Percentiles rank a stretch among this genome's conserved stretches.
Evolutionary conservation across 2,797 vertebrate genomes (phyloP).

Genomic region (Scolopax bukidnonensis): DNA sequence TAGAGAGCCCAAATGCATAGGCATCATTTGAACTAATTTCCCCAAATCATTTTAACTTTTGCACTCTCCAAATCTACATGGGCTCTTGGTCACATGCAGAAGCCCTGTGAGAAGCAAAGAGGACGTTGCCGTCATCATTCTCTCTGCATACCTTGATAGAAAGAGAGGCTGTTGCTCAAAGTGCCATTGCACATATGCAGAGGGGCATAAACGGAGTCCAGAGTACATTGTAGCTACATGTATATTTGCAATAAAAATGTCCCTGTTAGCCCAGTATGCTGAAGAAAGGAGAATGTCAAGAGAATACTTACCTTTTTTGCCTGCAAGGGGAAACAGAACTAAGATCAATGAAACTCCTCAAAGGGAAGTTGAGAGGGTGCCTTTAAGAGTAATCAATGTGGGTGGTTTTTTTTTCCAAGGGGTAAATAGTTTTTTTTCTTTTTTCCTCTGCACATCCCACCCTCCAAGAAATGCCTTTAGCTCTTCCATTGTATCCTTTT

Average conservation of each 20-base stretch:
- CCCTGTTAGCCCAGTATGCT: background rate
- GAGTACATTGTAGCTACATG: background rate
- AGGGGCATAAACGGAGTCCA: background rate
- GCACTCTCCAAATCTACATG: fast-evolving
- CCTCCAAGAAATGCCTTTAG: background rate
- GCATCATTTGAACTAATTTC: background rate
- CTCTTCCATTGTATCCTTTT: background rate
- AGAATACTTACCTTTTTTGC: conserved; percentile 44
- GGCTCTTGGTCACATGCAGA: background rate
- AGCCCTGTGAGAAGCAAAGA: background rate
- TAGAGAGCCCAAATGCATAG: background rate
- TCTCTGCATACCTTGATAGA: background rate
- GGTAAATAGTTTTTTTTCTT: background rate
- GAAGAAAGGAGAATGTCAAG: conserved; percentile 39
- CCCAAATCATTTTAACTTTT: background rate
- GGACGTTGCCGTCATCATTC: background rate
- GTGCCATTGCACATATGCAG: background rate
- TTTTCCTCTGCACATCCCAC: background rate
- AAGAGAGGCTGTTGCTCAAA: background rate
- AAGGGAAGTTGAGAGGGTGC: conserved; percentile 43
- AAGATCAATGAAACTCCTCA: conserved; percentile 50
- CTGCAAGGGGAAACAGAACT: background rate
- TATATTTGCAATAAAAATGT: conserved; percentile 42
- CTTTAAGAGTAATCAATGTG: conserved; percentile 59
- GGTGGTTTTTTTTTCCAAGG: background rate